Percentiles rank a stretch among this genome's conserved stretches.
phyloP scores from a whole-genome alignment of 2,888 invertebrate genomes.

The Latrodectus hesperus region DNA sequence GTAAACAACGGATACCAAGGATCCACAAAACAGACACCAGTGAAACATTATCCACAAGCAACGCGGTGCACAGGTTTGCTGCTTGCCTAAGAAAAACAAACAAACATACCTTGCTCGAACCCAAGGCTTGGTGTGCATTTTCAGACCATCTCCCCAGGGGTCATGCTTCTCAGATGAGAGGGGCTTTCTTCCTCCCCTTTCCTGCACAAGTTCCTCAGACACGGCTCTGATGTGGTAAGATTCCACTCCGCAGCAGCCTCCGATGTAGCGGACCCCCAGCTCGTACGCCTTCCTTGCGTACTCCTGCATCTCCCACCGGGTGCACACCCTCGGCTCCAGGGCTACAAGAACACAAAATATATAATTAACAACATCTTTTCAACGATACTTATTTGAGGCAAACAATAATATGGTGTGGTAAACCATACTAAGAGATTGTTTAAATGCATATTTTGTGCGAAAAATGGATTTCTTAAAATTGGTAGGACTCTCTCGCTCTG shows the following conservation, averaged over 20 bases:
- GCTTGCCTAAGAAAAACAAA: background rate
- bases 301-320: slow-evolving; percentile 75
- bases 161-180: slow-evolving; percentile 74
- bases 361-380: no score
- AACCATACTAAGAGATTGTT: no score
- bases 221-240: slow-evolving; percentile 76
- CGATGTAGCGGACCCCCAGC: slow-evolving; percentile 75
- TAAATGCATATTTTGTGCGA: no score
- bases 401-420: no score
- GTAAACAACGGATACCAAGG: no score
- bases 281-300: slow-evolving; percentile 75
- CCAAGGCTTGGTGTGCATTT: slow-evolving; percentile 77
- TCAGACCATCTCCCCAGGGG: slow-evolving; percentile 75
- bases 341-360: slow-evolving; percentile 71
- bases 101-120: slow-evolving; percentile 74
- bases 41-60: no score
- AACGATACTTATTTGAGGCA: no score
- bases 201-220: slow-evolving; percentile 74
- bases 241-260: slow-evolving; percentile 76
- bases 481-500: no score
- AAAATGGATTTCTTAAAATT: no score
- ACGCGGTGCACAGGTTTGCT: no score
- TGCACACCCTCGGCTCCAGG: slow-evolving; percentile 75
- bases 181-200: slow-evolving; percentile 72
- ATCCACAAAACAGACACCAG: no score